phyloP scores from a whole-genome alignment of 2,888 invertebrate genomes.

The Agrenia bidenticulata region DNA sequence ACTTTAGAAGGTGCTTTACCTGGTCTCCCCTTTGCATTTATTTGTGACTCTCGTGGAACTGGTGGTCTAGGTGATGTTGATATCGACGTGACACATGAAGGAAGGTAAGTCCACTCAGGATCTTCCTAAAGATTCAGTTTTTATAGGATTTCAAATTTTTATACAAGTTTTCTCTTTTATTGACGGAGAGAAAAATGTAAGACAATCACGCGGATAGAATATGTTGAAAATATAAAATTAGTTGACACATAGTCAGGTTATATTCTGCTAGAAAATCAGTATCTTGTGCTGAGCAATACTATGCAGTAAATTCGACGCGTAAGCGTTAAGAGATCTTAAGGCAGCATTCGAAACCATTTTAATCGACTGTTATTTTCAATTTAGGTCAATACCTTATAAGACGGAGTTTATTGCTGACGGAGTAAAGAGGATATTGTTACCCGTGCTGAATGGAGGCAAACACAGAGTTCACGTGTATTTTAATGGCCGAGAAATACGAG shows the following conservation, averaged over 20 bases:
- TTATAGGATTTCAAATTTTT: no score
- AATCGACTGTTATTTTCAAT: background rate
- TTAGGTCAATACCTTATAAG: conserved; percentile 72
- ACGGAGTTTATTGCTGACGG: conserved; percentile 72
- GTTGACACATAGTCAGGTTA: no score
- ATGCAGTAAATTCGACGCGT: no score
- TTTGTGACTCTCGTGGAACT: conserved; percentile 70
- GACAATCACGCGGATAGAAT: no score
- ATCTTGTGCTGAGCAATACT: no score
- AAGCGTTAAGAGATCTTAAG: no score
- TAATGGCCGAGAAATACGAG: conserved; percentile 85
- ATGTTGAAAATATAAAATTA: no score
- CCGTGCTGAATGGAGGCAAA: conserved; percentile 63
- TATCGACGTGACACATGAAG: conserved; percentile 87
- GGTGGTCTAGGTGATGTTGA: conserved; percentile 84
- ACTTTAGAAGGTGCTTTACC: conserved; percentile 66
- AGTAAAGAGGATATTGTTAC: conserved; percentile 62
- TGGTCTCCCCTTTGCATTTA: conserved; percentile 82
- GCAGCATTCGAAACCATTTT: background rate
- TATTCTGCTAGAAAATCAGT: no score
- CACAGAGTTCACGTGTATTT: conserved; percentile 87
- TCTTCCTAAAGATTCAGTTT: no score
- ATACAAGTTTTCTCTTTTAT: no score
- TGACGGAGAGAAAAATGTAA: no score
- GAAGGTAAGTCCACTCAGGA: no score